Conservation (phyloP, 1,140 invertebrate species). For the Polypedilum pembai region DNA sequence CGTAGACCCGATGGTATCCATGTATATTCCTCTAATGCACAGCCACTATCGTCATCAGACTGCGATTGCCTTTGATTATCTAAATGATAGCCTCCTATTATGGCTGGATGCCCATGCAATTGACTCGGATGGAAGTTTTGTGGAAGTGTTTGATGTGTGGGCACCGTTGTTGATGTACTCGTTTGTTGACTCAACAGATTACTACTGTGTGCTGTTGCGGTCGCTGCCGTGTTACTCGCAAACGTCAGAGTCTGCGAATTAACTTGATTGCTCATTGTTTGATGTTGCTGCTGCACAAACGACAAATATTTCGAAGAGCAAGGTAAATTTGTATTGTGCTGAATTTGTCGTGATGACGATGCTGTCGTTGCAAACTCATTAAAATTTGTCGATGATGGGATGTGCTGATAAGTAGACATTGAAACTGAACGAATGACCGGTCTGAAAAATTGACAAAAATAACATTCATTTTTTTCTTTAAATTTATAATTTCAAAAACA, state of each 20-base stretch:
- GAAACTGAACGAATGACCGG: neutral
- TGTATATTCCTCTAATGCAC: conserved; percentile 94
- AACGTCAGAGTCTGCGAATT: neutral
- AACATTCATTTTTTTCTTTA: too few species aligned
- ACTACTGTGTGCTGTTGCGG: neutral
- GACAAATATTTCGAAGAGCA: conserved; percentile 1
- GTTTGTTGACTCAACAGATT: conserved; percentile 20
- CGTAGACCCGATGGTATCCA: conserved; percentile 94
- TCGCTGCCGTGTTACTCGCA: neutral
- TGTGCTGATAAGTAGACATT: conserved; percentile 13
- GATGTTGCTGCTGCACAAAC: neutral
- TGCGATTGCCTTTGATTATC: conserved; percentile 83
- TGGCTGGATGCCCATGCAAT: conserved; percentile 30
- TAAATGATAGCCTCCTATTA: conserved; percentile 47
- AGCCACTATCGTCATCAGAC: conserved; percentile 94
- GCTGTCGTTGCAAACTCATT: neutral
- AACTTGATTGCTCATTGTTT: conserved; percentile 1
- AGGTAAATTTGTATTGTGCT: conserved; percentile 1
- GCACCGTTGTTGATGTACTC: neutral
- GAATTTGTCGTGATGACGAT: neutral
- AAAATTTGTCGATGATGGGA: neutral
- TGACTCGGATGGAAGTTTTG: conserved; percentile 18
- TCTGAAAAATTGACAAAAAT: neutral
- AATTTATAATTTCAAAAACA: too few species aligned
- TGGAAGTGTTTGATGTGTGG: conserved; percentile 11